These are phyloP conservation scores for Leptobrachium ailaonicum DNA, from an alignment of 2,113 vertebrate species.

Conservation along the genomic window DNA sequence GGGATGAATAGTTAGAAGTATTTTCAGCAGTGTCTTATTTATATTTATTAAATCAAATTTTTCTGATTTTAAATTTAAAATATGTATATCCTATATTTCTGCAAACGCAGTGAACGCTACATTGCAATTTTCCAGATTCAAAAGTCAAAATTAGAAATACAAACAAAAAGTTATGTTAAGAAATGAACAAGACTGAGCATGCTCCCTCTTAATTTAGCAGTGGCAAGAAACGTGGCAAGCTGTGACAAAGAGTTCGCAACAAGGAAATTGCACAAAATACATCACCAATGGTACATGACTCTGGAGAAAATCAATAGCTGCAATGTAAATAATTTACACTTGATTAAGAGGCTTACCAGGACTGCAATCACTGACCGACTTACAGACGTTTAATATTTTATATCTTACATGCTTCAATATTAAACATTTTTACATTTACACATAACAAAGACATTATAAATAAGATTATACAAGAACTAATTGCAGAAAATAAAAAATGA, in stretches of 20 bases:
- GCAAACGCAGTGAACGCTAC: no score
- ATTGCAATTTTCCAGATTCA: not conserved
- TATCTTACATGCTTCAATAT: not conserved
- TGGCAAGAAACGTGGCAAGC: not conserved
- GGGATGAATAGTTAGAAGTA: no score
- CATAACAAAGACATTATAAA: no score
- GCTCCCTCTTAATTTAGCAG: not conserved
- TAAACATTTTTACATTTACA: not conserved
- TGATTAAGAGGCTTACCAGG: not conserved
- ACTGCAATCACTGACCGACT: not conserved
- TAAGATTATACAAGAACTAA: no score
- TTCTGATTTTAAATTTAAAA: no score
- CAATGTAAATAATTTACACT: not conserved
- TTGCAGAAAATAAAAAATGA: no score
- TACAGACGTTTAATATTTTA: not conserved
- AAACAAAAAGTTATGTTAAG: not conserved
- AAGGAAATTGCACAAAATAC: not conserved
- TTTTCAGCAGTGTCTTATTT: no score
- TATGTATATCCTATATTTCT: no score
- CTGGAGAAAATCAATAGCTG: conserved; percentile 1
- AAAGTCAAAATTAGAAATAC: not conserved
- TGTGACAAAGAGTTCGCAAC: not conserved
- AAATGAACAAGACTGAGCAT: not conserved
- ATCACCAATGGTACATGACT: not conserved
- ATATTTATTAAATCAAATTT: no score